phyloP scores from a whole-genome alignment of 2,113 vertebrate genomes.

The Emydura subglobosa region DNA sequence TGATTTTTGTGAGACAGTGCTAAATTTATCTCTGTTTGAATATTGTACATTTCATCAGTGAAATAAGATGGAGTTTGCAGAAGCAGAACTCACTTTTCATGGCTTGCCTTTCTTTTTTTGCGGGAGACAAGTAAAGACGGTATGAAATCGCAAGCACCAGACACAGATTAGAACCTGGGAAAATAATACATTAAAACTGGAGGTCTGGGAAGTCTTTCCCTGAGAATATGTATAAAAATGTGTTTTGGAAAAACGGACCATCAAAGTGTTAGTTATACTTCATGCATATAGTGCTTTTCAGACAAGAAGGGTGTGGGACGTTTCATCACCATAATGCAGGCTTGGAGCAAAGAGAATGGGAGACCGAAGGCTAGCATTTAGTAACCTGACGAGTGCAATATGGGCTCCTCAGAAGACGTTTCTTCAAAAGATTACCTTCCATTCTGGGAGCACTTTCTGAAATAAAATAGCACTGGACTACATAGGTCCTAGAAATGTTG shows the following conservation, averaged over 20 bases:
- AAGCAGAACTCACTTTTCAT: slow-evolving; percentile 21
- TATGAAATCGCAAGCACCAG: slow-evolving; percentile 15
- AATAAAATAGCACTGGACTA: background rate
- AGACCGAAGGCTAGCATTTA: background rate
- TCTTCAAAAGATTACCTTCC: background rate
- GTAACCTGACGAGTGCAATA: background rate
- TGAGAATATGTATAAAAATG: background rate
- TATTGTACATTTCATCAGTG: background rate
- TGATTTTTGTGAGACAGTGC: background rate
- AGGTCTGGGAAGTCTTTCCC: background rate
- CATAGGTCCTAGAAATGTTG: background rate
- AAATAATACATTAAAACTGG: background rate
- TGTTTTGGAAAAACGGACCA: background rate
- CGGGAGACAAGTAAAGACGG: background rate
- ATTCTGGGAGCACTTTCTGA: background rate
- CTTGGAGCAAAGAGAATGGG: background rate
- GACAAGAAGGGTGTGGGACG: background rate
- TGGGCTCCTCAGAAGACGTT: background rate
- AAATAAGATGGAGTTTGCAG: slow-evolving; percentile 17
- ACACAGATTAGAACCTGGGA: slow-evolving; percentile 25
- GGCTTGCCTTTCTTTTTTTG: background rate
- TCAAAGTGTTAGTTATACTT: background rate
- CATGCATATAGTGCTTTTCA: background rate
- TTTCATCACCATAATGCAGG: background rate
- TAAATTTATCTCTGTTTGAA: slow-evolving; percentile 11